A percentile compares a stretch with the other conserved stretches of the same genome.
Conservation (phyloP, 1,140 invertebrate species). For the Trinorchestia longiramus region DNA sequence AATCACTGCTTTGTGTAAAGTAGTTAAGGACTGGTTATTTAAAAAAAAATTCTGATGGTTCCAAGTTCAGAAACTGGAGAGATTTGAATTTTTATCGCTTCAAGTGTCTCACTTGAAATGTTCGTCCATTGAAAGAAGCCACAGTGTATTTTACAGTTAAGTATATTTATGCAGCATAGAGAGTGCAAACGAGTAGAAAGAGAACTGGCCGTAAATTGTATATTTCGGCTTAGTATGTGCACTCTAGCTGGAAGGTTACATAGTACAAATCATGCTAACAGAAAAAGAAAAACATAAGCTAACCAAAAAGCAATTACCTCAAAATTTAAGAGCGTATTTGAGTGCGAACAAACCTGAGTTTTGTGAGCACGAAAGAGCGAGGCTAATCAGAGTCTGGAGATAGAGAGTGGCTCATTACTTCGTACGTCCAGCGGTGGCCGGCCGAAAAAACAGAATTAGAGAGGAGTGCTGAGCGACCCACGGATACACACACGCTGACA, state of each 20-base stretch:
- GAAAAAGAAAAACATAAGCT: not conserved
- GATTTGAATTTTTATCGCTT: too few species aligned
- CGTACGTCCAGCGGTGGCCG: not conserved
- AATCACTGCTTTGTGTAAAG: too few species aligned
- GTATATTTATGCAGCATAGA: not conserved
- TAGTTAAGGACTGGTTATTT: too few species aligned
- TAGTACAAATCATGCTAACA: not conserved
- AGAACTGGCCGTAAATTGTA: not conserved
- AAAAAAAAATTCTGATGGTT: too few species aligned
- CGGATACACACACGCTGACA: constrained; percentile 14
- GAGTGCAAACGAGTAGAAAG: not conserved
- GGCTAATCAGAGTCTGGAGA: constrained; percentile 35
- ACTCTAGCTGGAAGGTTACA: not conserved
- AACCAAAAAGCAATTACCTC: not conserved
- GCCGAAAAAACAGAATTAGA: constrained; percentile 19
- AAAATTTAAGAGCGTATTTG: not conserved
- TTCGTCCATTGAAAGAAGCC: not conserved
- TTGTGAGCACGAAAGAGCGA: not conserved
- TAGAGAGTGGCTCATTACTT: constrained; percentile 33
- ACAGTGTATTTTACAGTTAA: not conserved
- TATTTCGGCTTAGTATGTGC: not conserved
- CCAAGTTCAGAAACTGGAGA: too few species aligned
- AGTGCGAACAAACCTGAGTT: not conserved
- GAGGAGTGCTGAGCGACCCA: not conserved
- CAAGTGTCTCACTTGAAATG: too few species aligned